Percentiles rank a stretch among this genome's conserved stretches.
Conservation (phyloP, 1,140 invertebrate genomes). For the Neodiprion virginianus region DNA sequence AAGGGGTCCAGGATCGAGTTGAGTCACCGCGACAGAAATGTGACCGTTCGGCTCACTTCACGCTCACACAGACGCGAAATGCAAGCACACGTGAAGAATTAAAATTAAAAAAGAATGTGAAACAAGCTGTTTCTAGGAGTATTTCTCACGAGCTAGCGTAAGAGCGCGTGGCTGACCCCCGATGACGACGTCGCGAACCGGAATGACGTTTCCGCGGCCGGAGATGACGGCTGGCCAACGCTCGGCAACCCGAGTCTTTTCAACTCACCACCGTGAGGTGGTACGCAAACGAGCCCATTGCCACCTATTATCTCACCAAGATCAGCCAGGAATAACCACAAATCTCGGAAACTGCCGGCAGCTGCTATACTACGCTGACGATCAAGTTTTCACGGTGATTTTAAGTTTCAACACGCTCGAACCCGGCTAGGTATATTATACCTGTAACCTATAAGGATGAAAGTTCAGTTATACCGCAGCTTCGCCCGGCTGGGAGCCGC, state of each 20-base stretch:
- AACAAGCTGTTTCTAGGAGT: neutral
- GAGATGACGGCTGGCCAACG: neutral
- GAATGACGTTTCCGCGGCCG: neutral
- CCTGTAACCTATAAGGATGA: too few species aligned
- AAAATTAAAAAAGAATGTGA: neutral
- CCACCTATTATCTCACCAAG: conserved; percentile 47
- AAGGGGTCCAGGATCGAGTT: neutral
- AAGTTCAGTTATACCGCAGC: too few species aligned
- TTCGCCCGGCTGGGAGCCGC: too few species aligned
- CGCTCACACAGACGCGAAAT: neutral
- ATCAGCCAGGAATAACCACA: conserved; percentile 46
- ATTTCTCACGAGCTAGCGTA: neutral
- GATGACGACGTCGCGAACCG: neutral
- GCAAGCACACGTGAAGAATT: neutral
- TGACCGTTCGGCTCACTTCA: neutral
- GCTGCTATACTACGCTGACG: neutral
- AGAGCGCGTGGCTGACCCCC: neutral
- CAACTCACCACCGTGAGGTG: conserved; percentile 20
- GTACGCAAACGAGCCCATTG: conserved; percentile 48
- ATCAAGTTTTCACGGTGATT: neutral
- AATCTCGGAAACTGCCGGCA: conserved; percentile 35
- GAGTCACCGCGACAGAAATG: neutral
- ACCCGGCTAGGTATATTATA: too few species aligned
- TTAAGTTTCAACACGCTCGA: neutral
- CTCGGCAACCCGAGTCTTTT: neutral